phyloP scores from a whole-genome alignment of 1,140 invertebrate genomes.

The Calliopsis andreniformis region DNA sequence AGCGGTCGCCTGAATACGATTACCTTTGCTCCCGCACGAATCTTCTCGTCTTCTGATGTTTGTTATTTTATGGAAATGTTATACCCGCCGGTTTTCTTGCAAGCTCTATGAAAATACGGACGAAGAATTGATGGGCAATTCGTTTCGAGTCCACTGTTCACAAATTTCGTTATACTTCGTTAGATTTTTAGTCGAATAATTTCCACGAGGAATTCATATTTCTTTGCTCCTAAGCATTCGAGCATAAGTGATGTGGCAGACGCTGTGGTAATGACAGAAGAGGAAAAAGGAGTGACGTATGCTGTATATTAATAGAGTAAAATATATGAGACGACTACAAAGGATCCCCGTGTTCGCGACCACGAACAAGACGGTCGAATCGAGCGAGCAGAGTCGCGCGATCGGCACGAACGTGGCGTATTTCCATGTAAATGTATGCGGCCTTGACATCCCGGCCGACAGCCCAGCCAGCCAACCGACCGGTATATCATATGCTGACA shows the following conservation, averaged over 20 bases:
- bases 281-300: no score
- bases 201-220: no score
- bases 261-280: no score
- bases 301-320: no score
- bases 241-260: no score
- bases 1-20: constrained; percentile 1
- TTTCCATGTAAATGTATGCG: constrained; percentile 68
- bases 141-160: no score
- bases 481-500: constrained; percentile 52
- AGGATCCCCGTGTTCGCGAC: not conserved
- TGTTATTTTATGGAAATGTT: no score
- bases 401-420: constrained; percentile 28
- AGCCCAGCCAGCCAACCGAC: constrained; percentile 35
- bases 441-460: constrained; percentile 66
- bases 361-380: constrained; percentile 11
- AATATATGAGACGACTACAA: not conserved
- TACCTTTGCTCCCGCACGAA: not conserved
- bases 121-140: no score
- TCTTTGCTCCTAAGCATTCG: no score
- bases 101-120: not conserved
- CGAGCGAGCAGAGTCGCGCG: constrained; percentile 14
- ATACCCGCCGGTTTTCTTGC: no score
- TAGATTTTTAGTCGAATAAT: no score
- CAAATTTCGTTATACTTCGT: no score
- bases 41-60: not conserved